Evolutionary conservation across 2,797 vertebrate genomes (phyloP).

Genomic region (Sylvilagus floridanus): DNA sequence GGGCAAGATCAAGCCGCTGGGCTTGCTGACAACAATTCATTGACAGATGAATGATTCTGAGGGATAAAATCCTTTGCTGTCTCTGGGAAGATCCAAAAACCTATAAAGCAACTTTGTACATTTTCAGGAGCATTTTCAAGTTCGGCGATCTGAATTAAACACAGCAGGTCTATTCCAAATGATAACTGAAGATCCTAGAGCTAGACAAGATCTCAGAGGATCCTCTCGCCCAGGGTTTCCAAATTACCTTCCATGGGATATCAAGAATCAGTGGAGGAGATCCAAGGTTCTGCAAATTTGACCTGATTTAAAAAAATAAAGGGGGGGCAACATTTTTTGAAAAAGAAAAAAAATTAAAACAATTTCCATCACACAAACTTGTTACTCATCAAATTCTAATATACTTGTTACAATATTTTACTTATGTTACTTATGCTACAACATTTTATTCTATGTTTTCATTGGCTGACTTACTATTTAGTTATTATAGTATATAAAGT

Average conservation of each 20-base stretch:
- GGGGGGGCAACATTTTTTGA: too few species aligned
- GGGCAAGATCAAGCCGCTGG: background rate
- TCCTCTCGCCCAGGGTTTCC: slow-evolving; percentile 25
- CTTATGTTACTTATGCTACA: background rate
- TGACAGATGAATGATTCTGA: slow-evolving; percentile 47
- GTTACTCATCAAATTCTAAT: slow-evolving; percentile 2
- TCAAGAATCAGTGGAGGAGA: background rate
- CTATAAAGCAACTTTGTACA: slow-evolving; percentile 13
- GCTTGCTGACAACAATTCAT: slow-evolving; percentile 12
- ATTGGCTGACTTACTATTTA: slow-evolving; percentile 24
- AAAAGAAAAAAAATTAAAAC: too few species aligned
- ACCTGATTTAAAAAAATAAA: background rate
- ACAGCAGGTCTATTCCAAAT: slow-evolving; percentile 26
- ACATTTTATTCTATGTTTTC: background rate
- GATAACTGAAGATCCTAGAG: background rate
- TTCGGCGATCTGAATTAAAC: slow-evolving; percentile 55
- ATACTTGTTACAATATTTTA: background rate
- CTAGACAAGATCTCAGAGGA: background rate
- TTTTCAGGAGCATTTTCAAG: slow-evolving; percentile 68
- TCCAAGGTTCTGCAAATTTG: slow-evolving; percentile 33
- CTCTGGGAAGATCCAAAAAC: slow-evolving; percentile 57
- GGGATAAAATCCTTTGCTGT: slow-evolving; percentile 31
- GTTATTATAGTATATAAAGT: background rate
- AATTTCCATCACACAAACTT: background rate
- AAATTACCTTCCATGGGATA: background rate